Evolutionary conservation across 2,797 vertebrate genomes (phyloP).

Genomic region (Lacerta agilis): DNA sequence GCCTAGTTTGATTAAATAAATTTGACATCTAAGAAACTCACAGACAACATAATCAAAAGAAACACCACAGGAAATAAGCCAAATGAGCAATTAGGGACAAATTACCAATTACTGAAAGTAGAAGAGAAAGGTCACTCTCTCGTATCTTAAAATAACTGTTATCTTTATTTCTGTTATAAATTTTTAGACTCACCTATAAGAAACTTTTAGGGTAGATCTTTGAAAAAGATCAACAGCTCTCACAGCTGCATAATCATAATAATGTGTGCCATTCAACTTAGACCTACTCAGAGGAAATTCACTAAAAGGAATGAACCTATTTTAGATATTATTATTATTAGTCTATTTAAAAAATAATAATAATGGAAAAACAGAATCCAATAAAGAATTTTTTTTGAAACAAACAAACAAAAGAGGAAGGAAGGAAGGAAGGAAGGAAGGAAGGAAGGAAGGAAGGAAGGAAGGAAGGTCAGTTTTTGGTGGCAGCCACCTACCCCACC

Average conservation of each 20-base stretch:
- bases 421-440: not conserved
- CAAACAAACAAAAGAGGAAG: too few species aligned
- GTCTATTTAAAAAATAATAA: not conserved
- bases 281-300: too few species aligned
- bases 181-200: not conserved
- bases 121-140: slow-evolving; percentile 24
- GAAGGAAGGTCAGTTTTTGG: too few species aligned
- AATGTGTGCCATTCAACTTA: not conserved
- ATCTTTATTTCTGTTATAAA: slow-evolving; percentile 4
- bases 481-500: too few species aligned
- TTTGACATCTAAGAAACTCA: slow-evolving; percentile 13
- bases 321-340: too few species aligned
- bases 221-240: not conserved
- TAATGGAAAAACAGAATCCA: not conserved
- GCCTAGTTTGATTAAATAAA: slow-evolving; percentile 30
- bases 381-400: too few species aligned
- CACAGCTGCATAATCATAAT: not conserved
- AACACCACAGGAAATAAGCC: slow-evolving; percentile 13
- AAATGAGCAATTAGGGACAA: slow-evolving; percentile 49
- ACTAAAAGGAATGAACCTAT: too few species aligned
- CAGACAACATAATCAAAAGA: slow-evolving; percentile 28
- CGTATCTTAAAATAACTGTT: slow-evolving; percentile 11
- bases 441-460: not conserved
- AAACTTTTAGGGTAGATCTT: not conserved
- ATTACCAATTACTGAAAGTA: slow-evolving; percentile 39